A percentile compares a stretch with the other conserved stretches of the same genome.
Evolutionary conservation across 1,140 invertebrate genomes (phyloP).

Genomic region (Solenopsis invicta): DNA sequence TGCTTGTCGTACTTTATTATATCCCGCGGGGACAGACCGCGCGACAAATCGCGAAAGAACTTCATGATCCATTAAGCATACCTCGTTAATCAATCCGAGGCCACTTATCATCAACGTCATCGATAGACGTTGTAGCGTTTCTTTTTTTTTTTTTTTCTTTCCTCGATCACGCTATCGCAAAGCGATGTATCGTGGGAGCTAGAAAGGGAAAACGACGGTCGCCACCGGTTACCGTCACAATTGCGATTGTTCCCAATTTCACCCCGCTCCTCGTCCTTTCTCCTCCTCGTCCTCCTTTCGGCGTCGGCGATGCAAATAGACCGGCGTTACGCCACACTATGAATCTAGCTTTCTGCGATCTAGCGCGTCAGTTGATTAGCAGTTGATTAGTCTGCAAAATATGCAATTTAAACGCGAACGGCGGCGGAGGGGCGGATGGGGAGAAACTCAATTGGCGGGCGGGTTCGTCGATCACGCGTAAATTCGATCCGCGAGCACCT

Average conservation of each 20-base stretch:
- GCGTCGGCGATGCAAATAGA: not conserved
- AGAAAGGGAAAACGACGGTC: not conserved
- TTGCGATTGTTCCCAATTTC: not conserved
- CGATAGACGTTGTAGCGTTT: too few species aligned
- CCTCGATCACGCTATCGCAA: not conserved
- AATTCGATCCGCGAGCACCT: not conserved
- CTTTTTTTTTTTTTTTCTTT: not conserved
- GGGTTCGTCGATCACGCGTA: not conserved
- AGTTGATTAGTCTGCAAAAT: not conserved
- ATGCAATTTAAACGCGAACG: not conserved
- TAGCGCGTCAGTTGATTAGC: not conserved
- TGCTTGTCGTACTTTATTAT: not conserved
- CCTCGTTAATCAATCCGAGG: constrained; percentile 4
- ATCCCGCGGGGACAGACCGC: not conserved
- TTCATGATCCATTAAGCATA: constrained; percentile 4
- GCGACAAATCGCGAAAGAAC: not conserved
- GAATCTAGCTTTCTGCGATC: not conserved
- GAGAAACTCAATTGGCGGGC: not conserved
- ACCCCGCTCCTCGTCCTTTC: too few species aligned
- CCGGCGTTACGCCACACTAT: not conserved
- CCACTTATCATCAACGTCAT: constrained; percentile 6
- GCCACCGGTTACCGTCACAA: not conserved
- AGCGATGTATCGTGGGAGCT: not conserved
- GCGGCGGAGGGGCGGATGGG: too few species aligned
- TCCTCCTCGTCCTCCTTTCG: not conserved